Base-by-base conservation (phyloP, 2,797 vertebrate genomes). In the Aplochiton taeniatus region DNA sequence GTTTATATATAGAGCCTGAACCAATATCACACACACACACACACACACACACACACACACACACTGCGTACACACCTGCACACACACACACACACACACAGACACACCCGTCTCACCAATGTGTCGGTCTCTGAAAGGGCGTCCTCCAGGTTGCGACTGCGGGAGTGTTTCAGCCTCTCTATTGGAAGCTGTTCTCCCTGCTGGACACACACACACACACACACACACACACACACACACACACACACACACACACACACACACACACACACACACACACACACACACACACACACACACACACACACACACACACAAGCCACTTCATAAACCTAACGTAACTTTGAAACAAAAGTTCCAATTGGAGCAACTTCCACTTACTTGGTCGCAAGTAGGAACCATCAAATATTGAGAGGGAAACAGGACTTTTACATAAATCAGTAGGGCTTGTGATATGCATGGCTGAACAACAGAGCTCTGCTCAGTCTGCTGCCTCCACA, bases 121-220 rank as follows among this genome's bases (percentile, higher is more conserved):
- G 88, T 88, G 70, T 95, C 94, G 0, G 89, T 86, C 83, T 95
- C 94, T 0, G 90, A 92, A 60, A 91, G 76, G 9, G 90, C 83
- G 77, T 95, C 95, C 1, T 95, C 94, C 70, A 93, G 84, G 76
- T 91, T 94, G 81, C 93, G 93, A 79, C 90, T 94, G 76, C 92
- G 90, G 6, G 93, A 92, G 4, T 87, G 87, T 82, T 93, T 95
- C 87, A 95, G 85, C 87, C 91, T 95, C 80, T 95, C 95, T 0
- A 91, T 61, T 0, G 86, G 81, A 61, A 89, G 88, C 75, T 91
- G 89, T 74, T 95, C 95, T 82, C 94, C 93, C 93, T 96, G 92
- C 78, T 92, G 88, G 85, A 75, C 13, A 74, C n/a, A 74, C 0
- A 7, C 51, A n/a, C n/a, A n/a, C n/a, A n/a, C n/a, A n/a, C n/a